phyloP scores from a whole-genome alignment of 1,140 invertebrate species.

The Globodera ellingtonae region DNA sequence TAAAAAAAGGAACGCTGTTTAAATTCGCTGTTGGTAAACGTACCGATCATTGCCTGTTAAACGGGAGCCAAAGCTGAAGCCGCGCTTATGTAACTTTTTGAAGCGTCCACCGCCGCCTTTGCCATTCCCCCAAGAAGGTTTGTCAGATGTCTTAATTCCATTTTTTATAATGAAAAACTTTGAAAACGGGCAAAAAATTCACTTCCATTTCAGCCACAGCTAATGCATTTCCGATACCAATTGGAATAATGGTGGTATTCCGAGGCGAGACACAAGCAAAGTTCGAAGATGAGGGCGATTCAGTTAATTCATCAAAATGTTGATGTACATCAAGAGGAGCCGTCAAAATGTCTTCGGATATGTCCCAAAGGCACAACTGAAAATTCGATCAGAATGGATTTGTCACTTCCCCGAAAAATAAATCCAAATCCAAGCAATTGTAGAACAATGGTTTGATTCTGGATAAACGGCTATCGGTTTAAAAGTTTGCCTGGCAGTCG shows the following conservation, averaged over 20 bases:
- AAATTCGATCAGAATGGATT: background rate
- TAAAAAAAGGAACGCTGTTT: no score
- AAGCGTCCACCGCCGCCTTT: slow-evolving; percentile 67
- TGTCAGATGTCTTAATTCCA: slow-evolving; percentile 46
- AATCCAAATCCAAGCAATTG: background rate
- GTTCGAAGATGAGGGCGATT: background rate
- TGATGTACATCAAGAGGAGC: background rate
- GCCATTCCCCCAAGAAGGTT: slow-evolving; percentile 38
- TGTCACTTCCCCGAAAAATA: no score
- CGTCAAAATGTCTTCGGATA: slow-evolving; percentile 84
- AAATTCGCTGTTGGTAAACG: background rate
- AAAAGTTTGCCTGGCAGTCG: slow-evolving; percentile 73
- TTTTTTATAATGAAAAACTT: slow-evolving; percentile 2
- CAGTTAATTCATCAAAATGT: background rate
- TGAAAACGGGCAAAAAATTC: background rate
- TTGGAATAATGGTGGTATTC: slow-evolving; percentile 36
- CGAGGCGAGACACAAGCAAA: slow-evolving; percentile 9
- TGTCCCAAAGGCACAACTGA: slow-evolving; percentile 94
- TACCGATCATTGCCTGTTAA: slow-evolving; percentile 36
- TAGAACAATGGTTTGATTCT: background rate
- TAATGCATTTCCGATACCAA: slow-evolving; percentile 31
- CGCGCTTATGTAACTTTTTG: slow-evolving; percentile 73
- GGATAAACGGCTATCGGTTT: no score
- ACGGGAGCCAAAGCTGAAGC: slow-evolving; percentile 50
- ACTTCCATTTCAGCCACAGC: slow-evolving; percentile 38